These are phyloP conservation scores for Verasper variegatus DNA, from an alignment of 2,113 vertebrate genomes.

Conservation along the genomic window DNA sequence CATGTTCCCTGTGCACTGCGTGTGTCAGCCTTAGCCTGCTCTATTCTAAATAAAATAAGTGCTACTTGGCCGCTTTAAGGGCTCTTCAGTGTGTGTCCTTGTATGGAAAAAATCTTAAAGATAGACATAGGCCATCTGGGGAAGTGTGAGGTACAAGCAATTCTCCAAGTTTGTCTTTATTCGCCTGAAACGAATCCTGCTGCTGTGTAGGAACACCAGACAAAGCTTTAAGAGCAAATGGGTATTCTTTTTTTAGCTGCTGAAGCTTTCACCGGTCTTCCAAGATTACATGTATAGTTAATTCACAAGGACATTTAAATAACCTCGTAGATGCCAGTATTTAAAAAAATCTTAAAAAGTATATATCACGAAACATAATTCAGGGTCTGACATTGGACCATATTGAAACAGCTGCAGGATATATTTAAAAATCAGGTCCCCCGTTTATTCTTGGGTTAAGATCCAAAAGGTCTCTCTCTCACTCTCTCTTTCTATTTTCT, in stretches of 20 bases:
- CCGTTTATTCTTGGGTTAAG: constrained; percentile 34
- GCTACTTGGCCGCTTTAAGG: constrained; percentile 21
- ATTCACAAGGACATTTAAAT: constrained; percentile 8
- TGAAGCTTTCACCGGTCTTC: constrained; percentile 23
- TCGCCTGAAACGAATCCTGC: not conserved
- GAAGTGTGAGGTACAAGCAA: constrained; percentile 31
- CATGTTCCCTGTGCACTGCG: not conserved
- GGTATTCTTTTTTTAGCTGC: not conserved
- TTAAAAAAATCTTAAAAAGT: constrained; percentile 32
- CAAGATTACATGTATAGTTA: not conserved
- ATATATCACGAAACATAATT: constrained; percentile 29
- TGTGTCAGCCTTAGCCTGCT: not conserved
- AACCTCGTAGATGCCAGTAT: constrained; percentile 10
- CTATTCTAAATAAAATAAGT: constrained; percentile 21
- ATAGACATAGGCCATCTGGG: constrained; percentile 33
- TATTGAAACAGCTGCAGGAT: constrained; percentile 41
- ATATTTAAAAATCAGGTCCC: constrained; percentile 43
- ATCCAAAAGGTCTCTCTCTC: constrained; percentile 53
- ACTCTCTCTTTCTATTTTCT: constrained; percentile 31
- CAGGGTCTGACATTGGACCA: constrained; percentile 18
- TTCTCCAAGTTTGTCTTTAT: constrained; percentile 10
- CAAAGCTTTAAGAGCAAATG: constrained; percentile 8
- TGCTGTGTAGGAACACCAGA: constrained; percentile 27
- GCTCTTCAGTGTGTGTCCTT: constrained; percentile 26
- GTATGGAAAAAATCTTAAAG: constrained; percentile 33